Base-by-base conservation (phyloP, 2,888 invertebrate species). In the Ichneumoninae sp. region DNA sequence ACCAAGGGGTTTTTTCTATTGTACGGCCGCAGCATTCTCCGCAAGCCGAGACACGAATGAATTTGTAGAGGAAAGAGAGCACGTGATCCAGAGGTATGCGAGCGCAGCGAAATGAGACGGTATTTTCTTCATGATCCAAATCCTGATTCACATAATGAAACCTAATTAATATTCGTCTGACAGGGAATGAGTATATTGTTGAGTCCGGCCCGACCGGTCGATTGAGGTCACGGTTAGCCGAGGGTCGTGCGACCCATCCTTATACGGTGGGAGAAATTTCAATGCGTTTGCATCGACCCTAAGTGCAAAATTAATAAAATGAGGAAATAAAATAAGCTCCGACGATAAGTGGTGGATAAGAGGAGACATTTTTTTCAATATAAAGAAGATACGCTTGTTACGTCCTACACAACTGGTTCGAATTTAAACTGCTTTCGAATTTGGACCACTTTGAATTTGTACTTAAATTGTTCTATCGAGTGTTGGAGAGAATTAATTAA, bases 81-180 rank as follows among this genome's bases (percentile, higher is more conserved):
- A 68, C 10, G 30, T 52, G 70, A n/a, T 57, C 65, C n/a, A n/a
- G 60, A 8, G 26, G n/a, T 13, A 7, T 1, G 10, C 13, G 47
- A n/a, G 62, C 40, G 54, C 74, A 30, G 65, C 66, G 60, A 47
- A 60, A 72, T 36, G 60, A 36, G 77, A 77, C 54, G 50, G 26
- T 52, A 40, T 40, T 57, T 75, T 83, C 80, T 75, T 33, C 33
- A 75, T 47, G 62, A 69, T 65, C 69, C 44, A 3, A 70, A 66
- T 70, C 6, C 36, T 36, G 47, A 60, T 70, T 36, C 79, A 75
- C 16, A 65, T 75, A 62, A 33, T 7, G 68, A 66, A 75, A 79
- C 71, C 70, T 65, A 52, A 80, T 80, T 83, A 83, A 57, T 80
- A 83, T 79, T 80, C 69, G 79, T 79, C 75, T 40, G 75, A 83